These are phyloP conservation scores for Pseudomugil tenellus DNA, from an alignment of 2,797 vertebrate species.

Conservation along the genomic window DNA sequence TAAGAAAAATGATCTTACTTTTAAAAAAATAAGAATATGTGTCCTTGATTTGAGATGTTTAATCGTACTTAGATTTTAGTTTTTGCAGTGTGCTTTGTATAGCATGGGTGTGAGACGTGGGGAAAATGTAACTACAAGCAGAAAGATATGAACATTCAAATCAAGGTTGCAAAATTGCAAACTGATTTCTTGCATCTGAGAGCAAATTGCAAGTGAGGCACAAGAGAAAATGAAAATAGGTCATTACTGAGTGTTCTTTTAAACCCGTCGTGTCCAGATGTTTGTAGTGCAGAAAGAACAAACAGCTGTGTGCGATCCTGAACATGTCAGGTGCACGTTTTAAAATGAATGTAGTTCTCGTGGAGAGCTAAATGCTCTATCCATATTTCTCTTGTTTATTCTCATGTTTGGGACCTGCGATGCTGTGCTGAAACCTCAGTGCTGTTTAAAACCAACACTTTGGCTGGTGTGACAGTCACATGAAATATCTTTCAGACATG, in stretches of 20 bases:
- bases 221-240: slow-evolving; percentile 33
- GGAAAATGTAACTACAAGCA: slow-evolving; percentile 13
- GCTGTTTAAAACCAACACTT: slow-evolving; percentile 31
- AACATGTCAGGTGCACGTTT: slow-evolving; percentile 13
- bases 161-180: slow-evolving; percentile 6
- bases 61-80: no score
- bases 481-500: slow-evolving; percentile 42
- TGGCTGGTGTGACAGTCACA: slow-evolving; percentile 36
- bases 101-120: background rate
- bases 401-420: background rate
- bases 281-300: slow-evolving; percentile 25
- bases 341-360: slow-evolving; percentile 1
- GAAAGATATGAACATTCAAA: slow-evolving; percentile 14
- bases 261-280: slow-evolving; percentile 36
- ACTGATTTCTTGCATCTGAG: background rate
- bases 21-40: no score
- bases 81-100: no score
- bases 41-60: no score
- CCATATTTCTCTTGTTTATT: slow-evolving; percentile 21
- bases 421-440: background rate
- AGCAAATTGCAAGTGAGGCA: slow-evolving; percentile 31
- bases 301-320: slow-evolving; percentile 18
- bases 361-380: background rate
- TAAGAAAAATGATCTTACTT: no score
- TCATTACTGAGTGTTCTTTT: slow-evolving; percentile 33